A percentile compares a stretch with the other conserved stretches of the same genome.
Evolutionary conservation across 2,797 vertebrate species (phyloP).

Genomic region (Tragopan temminckii): DNA sequence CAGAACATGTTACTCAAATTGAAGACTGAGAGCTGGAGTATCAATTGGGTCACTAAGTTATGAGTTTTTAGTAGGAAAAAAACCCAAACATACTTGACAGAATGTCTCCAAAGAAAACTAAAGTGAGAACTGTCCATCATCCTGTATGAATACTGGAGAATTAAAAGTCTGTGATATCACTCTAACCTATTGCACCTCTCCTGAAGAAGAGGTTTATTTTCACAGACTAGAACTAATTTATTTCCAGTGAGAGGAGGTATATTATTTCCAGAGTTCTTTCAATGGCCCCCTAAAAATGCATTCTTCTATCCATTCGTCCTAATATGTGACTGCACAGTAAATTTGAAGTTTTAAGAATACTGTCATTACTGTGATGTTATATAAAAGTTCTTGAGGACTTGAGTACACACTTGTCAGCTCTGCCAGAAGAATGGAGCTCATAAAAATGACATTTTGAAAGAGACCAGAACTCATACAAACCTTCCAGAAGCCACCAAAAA

Average conservation of each 20-base stretch:
- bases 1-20: neutral
- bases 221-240: neutral
- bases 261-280: neutral
- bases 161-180: neutral
- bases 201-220: neutral
- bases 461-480: neutral
- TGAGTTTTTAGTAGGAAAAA: neutral
- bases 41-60: neutral
- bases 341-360: neutral
- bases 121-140: neutral
- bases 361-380: neutral
- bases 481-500: neutral
- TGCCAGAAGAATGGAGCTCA: neutral
- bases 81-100: neutral
- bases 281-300: neutral
- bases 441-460: neutral
- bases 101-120: neutral
- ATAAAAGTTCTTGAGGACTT: neutral
- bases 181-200: neutral
- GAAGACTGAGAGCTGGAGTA: neutral
- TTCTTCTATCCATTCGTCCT: neutral
- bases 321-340: neutral
- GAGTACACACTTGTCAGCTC: neutral
- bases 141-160: neutral
- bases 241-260: neutral